phyloP scores from a whole-genome alignment of 2,113 vertebrate species.

The Oncorhynchus nerka region DNA sequence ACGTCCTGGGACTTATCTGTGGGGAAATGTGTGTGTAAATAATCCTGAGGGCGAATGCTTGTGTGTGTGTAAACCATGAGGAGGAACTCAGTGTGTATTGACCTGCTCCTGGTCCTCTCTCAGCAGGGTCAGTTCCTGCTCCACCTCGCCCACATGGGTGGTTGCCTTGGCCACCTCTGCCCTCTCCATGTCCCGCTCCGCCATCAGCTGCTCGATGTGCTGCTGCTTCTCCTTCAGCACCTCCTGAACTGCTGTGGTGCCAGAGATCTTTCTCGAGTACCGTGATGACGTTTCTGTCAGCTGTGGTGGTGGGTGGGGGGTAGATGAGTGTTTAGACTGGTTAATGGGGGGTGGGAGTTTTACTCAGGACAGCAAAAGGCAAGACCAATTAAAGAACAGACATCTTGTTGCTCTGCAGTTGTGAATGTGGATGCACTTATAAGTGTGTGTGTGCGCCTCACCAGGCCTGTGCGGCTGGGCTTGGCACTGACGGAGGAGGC shows the following conservation, averaged over 20 bases:
- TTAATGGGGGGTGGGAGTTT: too few species aligned
- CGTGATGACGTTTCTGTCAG: conserved; percentile 96
- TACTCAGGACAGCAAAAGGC: too few species aligned
- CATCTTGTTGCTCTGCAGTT: neutral
- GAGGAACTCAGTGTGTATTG: conserved; percentile 12
- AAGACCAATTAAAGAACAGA: too few species aligned
- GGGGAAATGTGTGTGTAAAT: neutral
- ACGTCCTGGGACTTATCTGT: neutral
- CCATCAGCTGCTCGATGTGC: conserved; percentile 97
- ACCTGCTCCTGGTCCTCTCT: conserved; percentile 95
- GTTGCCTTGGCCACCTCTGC: conserved; percentile 96
- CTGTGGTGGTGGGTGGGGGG: conserved; percentile 54
- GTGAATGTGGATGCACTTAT: neutral
- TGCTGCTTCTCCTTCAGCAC: conserved; percentile 98
- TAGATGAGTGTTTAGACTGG: neutral
- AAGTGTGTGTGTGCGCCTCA: conserved; percentile 59
- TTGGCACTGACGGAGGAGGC: conserved; percentile 94
- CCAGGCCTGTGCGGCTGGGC: conserved; percentile 95
- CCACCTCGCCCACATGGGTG: conserved; percentile 91
- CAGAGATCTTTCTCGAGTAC: conserved; percentile 95
- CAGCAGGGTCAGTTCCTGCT: conserved; percentile 86
- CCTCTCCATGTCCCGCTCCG: conserved; percentile 92
- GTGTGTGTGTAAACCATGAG: too few species aligned
- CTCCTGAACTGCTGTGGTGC: conserved; percentile 95
- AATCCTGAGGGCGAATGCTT: too few species aligned